Conservation (phyloP, 2,888 invertebrate species). For the Ochropleura leucogaster region DNA sequence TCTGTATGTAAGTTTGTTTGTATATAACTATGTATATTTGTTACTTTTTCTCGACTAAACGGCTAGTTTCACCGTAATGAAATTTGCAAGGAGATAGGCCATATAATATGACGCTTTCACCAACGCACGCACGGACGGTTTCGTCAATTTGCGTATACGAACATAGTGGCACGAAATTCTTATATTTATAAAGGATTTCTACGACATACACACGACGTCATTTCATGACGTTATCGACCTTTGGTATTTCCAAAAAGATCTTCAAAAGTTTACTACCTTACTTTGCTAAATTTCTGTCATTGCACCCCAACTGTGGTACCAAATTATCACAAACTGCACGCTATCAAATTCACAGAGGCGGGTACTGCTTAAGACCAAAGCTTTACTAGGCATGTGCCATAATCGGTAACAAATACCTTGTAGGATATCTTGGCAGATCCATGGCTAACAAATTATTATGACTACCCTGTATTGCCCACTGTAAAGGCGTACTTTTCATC, state of each 20-base stretch:
- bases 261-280: neutral
- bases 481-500: no score
- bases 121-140: no score
- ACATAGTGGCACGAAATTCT: no score
- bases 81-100: no score
- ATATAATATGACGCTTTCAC: no score
- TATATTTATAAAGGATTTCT: neutral
- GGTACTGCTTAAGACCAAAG: neutral
- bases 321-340: neutral
- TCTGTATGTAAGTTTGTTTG: no score
- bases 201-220: neutral
- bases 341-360: neutral
- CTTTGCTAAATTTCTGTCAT: neutral
- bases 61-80: no score
- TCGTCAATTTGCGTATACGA: no score
- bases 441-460: neutral
- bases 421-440: neutral
- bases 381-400: neutral
- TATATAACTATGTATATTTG: no score
- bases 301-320: neutral
- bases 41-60: no score
- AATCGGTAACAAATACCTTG: neutral
- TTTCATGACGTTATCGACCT: neutral
- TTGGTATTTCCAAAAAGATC: neutral
- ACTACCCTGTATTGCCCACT: neutral